Conservation (phyloP, 2,797 vertebrate species). For the Halcyon chelicuti region DNA sequence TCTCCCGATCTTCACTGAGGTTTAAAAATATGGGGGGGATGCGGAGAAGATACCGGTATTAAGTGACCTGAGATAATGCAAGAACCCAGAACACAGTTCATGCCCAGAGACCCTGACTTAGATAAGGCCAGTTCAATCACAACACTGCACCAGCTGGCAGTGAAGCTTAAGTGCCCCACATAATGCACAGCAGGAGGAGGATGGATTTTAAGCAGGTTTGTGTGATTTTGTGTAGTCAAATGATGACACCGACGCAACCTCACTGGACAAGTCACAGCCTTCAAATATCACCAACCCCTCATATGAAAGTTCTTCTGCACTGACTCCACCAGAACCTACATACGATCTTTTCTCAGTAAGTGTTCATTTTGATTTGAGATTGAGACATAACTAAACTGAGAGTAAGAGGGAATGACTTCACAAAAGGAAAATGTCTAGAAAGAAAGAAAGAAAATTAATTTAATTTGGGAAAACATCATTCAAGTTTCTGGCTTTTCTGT, state of each 20-base stretch:
- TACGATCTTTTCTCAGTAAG: slow-evolving; percentile 76
- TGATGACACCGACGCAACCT: slow-evolving; percentile 73
- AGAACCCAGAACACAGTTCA: neutral
- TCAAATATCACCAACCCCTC: slow-evolving; percentile 86
- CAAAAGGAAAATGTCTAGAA: neutral
- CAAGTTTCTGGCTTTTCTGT: neutral
- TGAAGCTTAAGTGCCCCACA: neutral
- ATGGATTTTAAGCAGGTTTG: neutral
- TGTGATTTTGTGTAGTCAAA: slow-evolving; percentile 79
- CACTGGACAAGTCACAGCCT: slow-evolving; percentile 66
- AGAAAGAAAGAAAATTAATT: neutral
- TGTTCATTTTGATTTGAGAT: neutral
- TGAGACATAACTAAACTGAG: neutral
- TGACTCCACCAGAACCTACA: slow-evolving; percentile 19
- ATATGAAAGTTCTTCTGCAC: slow-evolving; percentile 77
- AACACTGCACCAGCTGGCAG: neutral
- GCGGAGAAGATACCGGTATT: neutral
- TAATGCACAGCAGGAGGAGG: neutral
- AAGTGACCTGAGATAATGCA: neutral
- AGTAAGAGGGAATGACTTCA: neutral
- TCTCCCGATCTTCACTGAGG: neutral
- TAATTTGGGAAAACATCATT: neutral
- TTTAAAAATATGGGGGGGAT: neutral
- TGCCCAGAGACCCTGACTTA: neutral
- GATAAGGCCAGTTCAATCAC: neutral